These are phyloP conservation scores for Epiblema foenella DNA, from an alignment of 2,888 invertebrate species.

Conservation along the genomic window DNA sequence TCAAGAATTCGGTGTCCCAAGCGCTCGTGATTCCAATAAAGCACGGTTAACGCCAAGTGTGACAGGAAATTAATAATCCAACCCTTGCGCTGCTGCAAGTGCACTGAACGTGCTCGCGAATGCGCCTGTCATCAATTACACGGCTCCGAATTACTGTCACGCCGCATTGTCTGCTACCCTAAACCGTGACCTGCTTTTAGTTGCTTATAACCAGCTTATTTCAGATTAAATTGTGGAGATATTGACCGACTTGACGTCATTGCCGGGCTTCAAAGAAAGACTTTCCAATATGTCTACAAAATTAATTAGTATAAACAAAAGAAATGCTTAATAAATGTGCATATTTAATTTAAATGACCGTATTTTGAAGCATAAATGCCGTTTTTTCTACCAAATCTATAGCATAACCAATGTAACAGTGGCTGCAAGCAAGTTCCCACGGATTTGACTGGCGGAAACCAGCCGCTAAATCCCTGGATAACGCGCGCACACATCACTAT, in stretches of 20 bases:
- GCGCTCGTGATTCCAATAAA: conserved; percentile 45
- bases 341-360: no score
- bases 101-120: conserved; percentile 49
- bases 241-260: conserved; percentile 9
- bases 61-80: conserved; percentile 45
- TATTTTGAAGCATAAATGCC: no score
- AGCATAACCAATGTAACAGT: conserved; percentile 6
- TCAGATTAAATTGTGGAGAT: conserved; percentile 11
- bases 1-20: conserved; percentile 39
- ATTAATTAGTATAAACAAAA: not conserved
- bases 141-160: conserved; percentile 49
- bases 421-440: conserved; percentile 32
- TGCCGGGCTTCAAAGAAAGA: not conserved
- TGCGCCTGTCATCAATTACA: conserved; percentile 50
- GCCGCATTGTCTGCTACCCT: conserved; percentile 45
- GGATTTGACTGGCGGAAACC: conserved; percentile 30
- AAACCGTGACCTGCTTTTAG: conserved; percentile 43
- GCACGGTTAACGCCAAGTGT: conserved; percentile 43
- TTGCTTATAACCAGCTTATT: conserved; percentile 29
- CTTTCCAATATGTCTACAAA: not conserved
- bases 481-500: conserved; percentile 38
- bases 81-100: conserved; percentile 49
- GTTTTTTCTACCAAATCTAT: not conserved
- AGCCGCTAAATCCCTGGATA: conserved; percentile 40
- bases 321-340: no score